phyloP scores from a whole-genome alignment of 1,140 invertebrate genomes.

The Penaeus chinensis region DNA sequence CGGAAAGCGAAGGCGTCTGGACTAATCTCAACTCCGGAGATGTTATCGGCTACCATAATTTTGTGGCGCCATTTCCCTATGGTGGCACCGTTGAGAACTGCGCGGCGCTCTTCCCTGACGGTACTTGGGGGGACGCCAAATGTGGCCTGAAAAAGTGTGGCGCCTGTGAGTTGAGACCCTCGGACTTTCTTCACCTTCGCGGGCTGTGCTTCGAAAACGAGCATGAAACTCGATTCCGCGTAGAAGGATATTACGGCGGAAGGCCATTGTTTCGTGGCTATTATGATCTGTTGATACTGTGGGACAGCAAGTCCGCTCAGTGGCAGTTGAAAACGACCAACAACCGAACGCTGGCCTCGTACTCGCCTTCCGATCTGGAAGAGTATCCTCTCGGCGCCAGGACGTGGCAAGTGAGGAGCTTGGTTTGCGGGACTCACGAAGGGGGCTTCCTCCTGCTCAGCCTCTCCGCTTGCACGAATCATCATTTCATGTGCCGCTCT shows the following conservation, averaged over 20 bases:
- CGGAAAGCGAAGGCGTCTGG: constrained; percentile 21
- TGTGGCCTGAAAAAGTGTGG: constrained; percentile 38
- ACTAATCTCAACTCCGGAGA: background rate
- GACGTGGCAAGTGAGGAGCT: background rate
- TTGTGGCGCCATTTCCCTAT: constrained; percentile 32
- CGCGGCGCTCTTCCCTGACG: constrained; percentile 30
- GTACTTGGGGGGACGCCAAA: constrained; percentile 35
- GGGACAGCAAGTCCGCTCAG: background rate
- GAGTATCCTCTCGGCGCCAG: constrained; percentile 25
- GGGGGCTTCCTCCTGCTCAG: constrained; percentile 7
- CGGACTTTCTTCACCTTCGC: constrained; percentile 12
- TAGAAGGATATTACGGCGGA: background rate
- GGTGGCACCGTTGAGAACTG: constrained; percentile 28
- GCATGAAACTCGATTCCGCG: constrained; percentile 24
- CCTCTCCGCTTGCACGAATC: background rate
- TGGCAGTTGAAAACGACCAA: constrained; percentile 13
- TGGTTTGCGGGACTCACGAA: constrained; percentile 21
- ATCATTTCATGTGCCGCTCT: constrained; percentile 37
- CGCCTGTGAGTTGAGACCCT: constrained; percentile 20
- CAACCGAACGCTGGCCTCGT: constrained; percentile 22
- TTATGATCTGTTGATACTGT: constrained; percentile 27
- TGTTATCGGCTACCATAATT: background rate
- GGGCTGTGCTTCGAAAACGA: constrained; percentile 38
- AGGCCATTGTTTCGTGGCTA: constrained; percentile 26
- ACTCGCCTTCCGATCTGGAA: constrained; percentile 24